Base-by-base conservation (phyloP, 2,113 vertebrate genomes). In the Podarcis raffonei region DNA sequence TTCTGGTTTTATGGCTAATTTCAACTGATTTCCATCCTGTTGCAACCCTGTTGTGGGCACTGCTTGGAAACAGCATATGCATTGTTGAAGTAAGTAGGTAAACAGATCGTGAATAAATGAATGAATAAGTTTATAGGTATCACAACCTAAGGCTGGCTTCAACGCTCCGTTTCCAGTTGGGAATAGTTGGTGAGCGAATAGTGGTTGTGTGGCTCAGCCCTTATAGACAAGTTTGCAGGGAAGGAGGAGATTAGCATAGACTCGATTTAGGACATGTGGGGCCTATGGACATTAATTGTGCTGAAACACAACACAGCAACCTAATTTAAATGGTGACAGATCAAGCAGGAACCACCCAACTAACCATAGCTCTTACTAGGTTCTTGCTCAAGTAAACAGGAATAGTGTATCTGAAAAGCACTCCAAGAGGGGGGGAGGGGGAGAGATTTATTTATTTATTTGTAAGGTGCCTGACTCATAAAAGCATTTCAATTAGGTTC, bases 401-500 rank as follows among this genome's bases (percentile, higher is more conserved):
- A 87, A 81, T 69, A 83, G 86, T 85, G 88, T 89, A 69, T 77
- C 48, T 87, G 87, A 91, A 92, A 95, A 95, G 91, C 91, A 65
- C 86, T 48, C 42, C 42, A 42, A 42, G 42, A 6, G 6, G 42
- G 42, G 42, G 42, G 42, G 9, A 0, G 42, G 1, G 1, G 42
- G 42, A 8, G 42, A 8, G 42, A 53, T 53, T 53, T 53, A 12
- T 53, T 53, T 53, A 12, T 53, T 53, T 53, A 12, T 53, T 71
- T 90, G 89, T 89, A 90, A 96, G 93, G 88, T 95, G 93, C 91
- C 90, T 94, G 92, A 90, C 89, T 95, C 91, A 96, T 97, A 96
- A 94, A 96, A 96, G 96, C 95, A 96, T 97, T 97, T 96, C 96
- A 97, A 97, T 97, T 97, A 96, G 95, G 96, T 97, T 96, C 95